Percentiles rank a stretch among this genome's conserved stretches.
Evolutionary conservation across 2,113 vertebrate genomes (phyloP).

Genomic region (Hucho hucho): DNA sequence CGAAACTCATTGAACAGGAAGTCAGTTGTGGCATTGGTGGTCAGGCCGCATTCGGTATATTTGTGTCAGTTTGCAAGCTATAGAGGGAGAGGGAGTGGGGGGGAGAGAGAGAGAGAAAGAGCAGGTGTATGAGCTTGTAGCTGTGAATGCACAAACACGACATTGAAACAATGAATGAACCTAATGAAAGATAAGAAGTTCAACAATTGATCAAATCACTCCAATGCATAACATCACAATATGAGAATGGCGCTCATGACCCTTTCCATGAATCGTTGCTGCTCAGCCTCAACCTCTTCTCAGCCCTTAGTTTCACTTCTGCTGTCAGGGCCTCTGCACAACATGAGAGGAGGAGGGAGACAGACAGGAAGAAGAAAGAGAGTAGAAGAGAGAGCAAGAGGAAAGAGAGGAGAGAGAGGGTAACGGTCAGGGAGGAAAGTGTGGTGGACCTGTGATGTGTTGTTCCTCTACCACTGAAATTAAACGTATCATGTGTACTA

Average conservation of each 20-base stretch:
- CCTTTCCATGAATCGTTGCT: conserved; percentile 27
- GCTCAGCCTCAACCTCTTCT: conserved; percentile 24
- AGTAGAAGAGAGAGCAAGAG: too few species aligned
- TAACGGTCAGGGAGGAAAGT: background rate
- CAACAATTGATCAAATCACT: background rate
- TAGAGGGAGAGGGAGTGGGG: conserved; percentile 25
- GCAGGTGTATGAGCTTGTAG: conserved; percentile 38
- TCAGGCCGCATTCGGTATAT: conserved; percentile 65
- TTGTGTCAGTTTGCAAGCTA: conserved; percentile 63
- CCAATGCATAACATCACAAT: background rate
- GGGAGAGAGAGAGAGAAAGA: background rate
- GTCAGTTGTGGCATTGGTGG: conserved; percentile 76
- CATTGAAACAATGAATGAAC: background rate
- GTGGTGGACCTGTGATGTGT: background rate
- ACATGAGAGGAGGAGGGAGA: background rate
- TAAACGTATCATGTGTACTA: background rate
- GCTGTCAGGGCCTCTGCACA: conserved; percentile 26
- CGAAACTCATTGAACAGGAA: conserved; percentile 75
- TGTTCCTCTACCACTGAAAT: background rate
- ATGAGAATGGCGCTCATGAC: background rate
- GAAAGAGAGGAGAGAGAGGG: background rate
- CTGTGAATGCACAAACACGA: conserved; percentile 32
- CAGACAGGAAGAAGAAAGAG: background rate
- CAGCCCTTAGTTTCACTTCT: conserved; percentile 69
- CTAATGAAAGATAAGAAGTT: background rate